Percentiles rank a stretch among this genome's conserved stretches.
phyloP scores from a whole-genome alignment of 2,797 vertebrate genomes.

The Sorex maritimensis region DNA sequence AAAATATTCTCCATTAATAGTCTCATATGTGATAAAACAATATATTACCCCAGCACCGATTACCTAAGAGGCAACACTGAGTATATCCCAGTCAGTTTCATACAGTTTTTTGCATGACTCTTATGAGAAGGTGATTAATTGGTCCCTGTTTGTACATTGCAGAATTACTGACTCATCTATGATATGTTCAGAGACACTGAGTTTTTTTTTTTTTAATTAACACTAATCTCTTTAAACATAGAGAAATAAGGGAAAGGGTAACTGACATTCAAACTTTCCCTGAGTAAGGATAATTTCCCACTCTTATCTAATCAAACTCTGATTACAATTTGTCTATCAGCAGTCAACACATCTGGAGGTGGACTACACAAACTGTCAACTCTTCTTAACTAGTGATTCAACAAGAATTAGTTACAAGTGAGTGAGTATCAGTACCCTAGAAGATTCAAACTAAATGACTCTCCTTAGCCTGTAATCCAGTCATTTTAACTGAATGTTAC shows the following conservation, averaged over 20 bases:
- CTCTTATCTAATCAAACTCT: constrained; percentile 71
- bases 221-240: constrained; percentile 83
- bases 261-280: constrained; percentile 83
- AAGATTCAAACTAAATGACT: constrained; percentile 77
- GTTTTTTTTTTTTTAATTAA: constrained; percentile 83
- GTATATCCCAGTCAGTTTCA: constrained; percentile 84
- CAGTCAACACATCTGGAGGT: constrained; percentile 75
- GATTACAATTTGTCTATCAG: constrained; percentile 82
- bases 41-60: constrained; percentile 54
- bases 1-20: constrained; percentile 72
- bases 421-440: constrained; percentile 55
- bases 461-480: constrained; percentile 78
- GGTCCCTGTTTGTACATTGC: constrained; percentile 72
- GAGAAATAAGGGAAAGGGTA: constrained; percentile 65
- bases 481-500: not conserved
- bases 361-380: constrained; percentile 75
- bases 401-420: constrained; percentile 83
- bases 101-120: constrained; percentile 83
- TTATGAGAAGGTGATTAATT: constrained; percentile 89
- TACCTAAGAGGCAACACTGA: constrained; percentile 82
- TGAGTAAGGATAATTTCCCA: constrained; percentile 83
- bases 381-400: constrained; percentile 61
- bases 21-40: constrained; percentile 65
- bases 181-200: constrained; percentile 73
- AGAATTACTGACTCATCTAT: constrained; percentile 71